Evolutionary conservation across 2,888 invertebrate species (phyloP).

Genomic region (Neoitamus cyanurus): DNA sequence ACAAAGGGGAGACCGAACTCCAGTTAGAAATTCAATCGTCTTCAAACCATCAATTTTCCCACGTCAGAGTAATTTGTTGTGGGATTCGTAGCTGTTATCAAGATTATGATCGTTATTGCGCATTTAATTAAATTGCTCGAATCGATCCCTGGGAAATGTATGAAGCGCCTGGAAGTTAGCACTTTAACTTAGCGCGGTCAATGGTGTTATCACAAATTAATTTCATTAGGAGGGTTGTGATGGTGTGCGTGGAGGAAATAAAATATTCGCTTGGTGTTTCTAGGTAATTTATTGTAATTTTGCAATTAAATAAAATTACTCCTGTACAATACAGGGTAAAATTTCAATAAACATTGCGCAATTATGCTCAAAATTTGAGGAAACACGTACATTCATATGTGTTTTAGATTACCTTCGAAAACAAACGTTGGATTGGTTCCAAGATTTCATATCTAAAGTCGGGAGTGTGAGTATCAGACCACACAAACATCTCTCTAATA

Average conservation of each 20-base stretch:
- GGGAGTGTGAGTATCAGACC: not conserved
- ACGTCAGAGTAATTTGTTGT: not conserved
- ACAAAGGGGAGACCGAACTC: not conserved
- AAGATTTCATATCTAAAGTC: not conserved
- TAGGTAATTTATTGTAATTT: not conserved
- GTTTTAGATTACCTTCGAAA: not conserved
- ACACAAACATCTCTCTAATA: not conserved
- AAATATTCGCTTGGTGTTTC: not conserved
- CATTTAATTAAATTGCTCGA: not conserved
- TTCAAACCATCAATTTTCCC: not conserved
- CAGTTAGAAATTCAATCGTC: not conserved
- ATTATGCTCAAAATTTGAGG: not conserved
- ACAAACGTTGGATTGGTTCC: not conserved
- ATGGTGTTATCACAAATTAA: not conserved
- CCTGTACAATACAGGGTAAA: not conserved
- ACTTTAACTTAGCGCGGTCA: not conserved
- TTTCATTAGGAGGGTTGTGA: not conserved
- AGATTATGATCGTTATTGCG: not conserved
- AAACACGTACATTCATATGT: too few species aligned
- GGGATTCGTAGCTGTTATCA: not conserved
- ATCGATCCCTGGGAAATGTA: not conserved
- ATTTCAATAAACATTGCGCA: not conserved
- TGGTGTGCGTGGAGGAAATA: not conserved
- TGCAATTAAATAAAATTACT: not conserved
- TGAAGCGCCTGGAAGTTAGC: not conserved